Percentiles rank a stretch among this genome's conserved stretches.
Evolutionary conservation across 1,140 invertebrate genomes (phyloP).

Genomic region (Leptinotarsa texana): DNA sequence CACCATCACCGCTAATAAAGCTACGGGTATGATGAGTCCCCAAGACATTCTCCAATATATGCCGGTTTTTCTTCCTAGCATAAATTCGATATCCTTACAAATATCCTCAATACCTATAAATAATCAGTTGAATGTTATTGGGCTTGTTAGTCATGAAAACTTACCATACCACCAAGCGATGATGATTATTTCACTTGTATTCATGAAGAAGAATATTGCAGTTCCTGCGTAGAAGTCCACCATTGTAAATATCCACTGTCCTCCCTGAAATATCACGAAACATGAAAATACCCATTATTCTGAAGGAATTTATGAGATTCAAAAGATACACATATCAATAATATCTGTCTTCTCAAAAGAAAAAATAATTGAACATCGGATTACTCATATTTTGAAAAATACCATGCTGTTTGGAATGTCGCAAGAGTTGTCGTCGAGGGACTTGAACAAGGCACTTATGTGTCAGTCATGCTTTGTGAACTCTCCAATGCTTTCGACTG

Average conservation of each 20-base stretch:
- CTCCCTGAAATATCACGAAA: conserved; percentile 66
- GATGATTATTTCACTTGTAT: conserved; percentile 70
- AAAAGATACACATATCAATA: too few species aligned
- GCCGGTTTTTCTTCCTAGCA: conserved; percentile 71
- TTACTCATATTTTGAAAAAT: too few species aligned
- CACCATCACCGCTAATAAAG: conserved; percentile 67
- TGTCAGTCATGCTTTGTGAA: too few species aligned
- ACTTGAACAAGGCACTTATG: too few species aligned
- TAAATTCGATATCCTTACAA: conserved; percentile 69
- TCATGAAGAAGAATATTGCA: conserved; percentile 75
- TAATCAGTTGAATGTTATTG: not conserved
- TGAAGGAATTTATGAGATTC: not conserved
- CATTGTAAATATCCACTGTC: conserved; percentile 80
- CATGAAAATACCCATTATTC: not conserved
- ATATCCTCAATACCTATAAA: conserved; percentile 63
- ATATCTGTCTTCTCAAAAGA: too few species aligned
- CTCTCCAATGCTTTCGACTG: too few species aligned
- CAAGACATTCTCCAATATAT: conserved; percentile 82
- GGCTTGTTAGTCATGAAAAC: conserved; percentile 32
- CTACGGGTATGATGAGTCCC: conserved; percentile 73
- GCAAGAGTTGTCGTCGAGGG: too few species aligned
- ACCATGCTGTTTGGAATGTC: too few species aligned
- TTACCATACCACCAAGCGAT: conserved; percentile 80
- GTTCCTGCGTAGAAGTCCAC: conserved; percentile 84
- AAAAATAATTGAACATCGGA: too few species aligned